A percentile compares a stretch with the other conserved stretches of the same genome.
These are phyloP conservation scores for Plotosus lineatus DNA, from an alignment of 2,113 vertebrate species.

Conservation along the genomic window DNA sequence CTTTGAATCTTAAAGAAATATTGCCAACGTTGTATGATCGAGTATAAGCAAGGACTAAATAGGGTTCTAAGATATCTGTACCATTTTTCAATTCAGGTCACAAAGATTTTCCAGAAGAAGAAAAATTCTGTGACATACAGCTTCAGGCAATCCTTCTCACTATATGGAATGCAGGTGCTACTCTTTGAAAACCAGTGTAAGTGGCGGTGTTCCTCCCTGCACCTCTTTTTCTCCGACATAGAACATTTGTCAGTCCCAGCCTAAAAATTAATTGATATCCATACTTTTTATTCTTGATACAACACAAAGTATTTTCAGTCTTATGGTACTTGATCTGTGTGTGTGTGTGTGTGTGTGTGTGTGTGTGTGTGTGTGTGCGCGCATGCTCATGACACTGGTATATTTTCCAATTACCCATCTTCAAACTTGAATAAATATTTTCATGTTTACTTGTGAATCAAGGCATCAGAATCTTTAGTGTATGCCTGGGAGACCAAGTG, in stretches of 20 bases:
- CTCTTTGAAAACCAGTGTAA: slow-evolving; percentile 98
- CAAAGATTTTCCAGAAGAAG: slow-evolving; percentile 99
- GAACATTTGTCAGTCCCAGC: not conserved
- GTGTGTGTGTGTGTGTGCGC: too few species aligned
- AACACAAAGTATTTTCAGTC: not conserved
- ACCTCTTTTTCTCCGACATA: not conserved
- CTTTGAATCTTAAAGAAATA: not conserved
- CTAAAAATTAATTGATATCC: not conserved
- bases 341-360: too few species aligned
- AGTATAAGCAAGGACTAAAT: slow-evolving; percentile 34
- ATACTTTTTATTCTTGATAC: not conserved
- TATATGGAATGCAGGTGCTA: slow-evolving; percentile 94
- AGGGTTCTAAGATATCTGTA: slow-evolving; percentile 38
- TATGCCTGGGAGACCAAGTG: too few species aligned
- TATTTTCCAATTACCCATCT: too few species aligned
- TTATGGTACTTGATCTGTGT: too few species aligned
- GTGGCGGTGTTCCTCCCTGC: slow-evolving; percentile 48
- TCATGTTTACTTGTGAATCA: too few species aligned
- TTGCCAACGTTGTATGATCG: not conserved
- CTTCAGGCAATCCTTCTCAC: slow-evolving; percentile 95
- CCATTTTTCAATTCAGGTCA: slow-evolving; percentile 77
- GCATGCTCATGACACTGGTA: too few species aligned
- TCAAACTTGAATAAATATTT: too few species aligned
- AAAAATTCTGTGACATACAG: slow-evolving; percentile 97
- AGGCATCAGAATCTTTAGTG: too few species aligned